phyloP scores from a whole-genome alignment of 2,888 invertebrate genomes.

The Scaptomyza reducta region DNA sequence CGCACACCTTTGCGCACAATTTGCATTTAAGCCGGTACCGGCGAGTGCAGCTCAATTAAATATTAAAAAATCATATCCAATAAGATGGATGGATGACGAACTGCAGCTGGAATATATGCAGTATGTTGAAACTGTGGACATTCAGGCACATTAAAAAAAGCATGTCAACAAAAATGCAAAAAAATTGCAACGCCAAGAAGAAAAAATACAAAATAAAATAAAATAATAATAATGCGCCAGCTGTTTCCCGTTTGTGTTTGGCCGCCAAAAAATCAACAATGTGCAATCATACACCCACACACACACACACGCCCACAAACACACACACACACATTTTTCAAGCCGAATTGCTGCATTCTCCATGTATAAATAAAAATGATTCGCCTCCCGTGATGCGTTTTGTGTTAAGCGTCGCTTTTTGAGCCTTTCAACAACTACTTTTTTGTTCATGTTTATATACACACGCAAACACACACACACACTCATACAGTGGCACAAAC shows the following conservation, averaged over 20 bases:
- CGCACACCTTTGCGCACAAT: constrained; percentile 77
- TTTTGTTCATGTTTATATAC: constrained; percentile 12
- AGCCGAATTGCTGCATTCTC: constrained; percentile 1
- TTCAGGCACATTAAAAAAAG: constrained; percentile 16
- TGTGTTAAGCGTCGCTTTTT: constrained; percentile 36
- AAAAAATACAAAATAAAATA: constrained; percentile 31
- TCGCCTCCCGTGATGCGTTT: constrained; percentile 48
- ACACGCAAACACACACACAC: constrained; percentile 1
- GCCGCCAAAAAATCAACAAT: constrained; percentile 73
- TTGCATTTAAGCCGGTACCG: constrained; percentile 75
- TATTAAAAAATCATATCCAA: constrained; percentile 76
- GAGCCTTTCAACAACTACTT: constrained; percentile 44
- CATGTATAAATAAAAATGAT: constrained; percentile 58
- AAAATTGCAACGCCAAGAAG: not conserved
- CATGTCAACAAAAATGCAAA: constrained; percentile 1
- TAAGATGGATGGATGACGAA: constrained; percentile 30
- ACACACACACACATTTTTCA: constrained; percentile 14
- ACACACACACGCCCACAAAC: constrained; percentile 8
- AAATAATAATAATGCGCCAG: constrained; percentile 62
- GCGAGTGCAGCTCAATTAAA: constrained; percentile 72
- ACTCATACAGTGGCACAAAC: constrained; percentile 14
- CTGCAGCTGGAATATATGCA: constrained; percentile 18
- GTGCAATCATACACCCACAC: constrained; percentile 49
- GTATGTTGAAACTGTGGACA: constrained; percentile 7
- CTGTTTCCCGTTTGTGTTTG: constrained; percentile 69